Evolutionary conservation across 2,888 invertebrate species (phyloP), one percentile per base, ranked within the genome.

Genomic region (Volucella inanis): DNA sequence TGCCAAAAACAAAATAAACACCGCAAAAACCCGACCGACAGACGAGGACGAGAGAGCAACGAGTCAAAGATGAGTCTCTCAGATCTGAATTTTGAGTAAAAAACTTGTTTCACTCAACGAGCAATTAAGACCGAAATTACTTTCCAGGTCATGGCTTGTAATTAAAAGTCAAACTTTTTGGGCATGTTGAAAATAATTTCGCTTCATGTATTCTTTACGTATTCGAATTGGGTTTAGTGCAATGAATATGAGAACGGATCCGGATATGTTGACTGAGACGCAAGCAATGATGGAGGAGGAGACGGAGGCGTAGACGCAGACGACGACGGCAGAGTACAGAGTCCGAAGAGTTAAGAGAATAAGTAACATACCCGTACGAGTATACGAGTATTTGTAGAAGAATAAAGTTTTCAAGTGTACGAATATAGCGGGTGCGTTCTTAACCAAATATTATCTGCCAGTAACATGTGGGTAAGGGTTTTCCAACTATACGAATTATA

Each of bases 81-180:
- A 31, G 31, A 31, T 31, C 31, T 31, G 31, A 31, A 6, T 31
- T 31, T 31, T 31, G 31, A 31, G 31, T 84, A 67, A 75, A 74
- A 87, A 87, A 87, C 87, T 87, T 87, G 87, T 87, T 87, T 87
- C 87, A 87, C 87, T 87, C 87, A 87, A 87, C 87, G 87, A 87
- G 87, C 87, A 87, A 87, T 87, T 87, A 87, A 87, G 87, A 87
- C 87, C 87, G 59, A 87, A 87, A 87, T 87, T 87, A 87, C 87
- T 87, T 82, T 87, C 87, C 87, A 87, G 87, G 87, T 87, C 87
- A 87, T 87, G 87, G 84, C 87, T 84, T 84, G 87, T 87, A 87
- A 87, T 87, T 87, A 87, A 87, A 87, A 87, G 87, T 87, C 87
- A 87, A 87, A 87, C 87, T 87, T 85, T 85, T 81, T 81, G 85